Conservation (phyloP, 1,140 invertebrate species). For the Tetragnatha versicolor region DNA sequence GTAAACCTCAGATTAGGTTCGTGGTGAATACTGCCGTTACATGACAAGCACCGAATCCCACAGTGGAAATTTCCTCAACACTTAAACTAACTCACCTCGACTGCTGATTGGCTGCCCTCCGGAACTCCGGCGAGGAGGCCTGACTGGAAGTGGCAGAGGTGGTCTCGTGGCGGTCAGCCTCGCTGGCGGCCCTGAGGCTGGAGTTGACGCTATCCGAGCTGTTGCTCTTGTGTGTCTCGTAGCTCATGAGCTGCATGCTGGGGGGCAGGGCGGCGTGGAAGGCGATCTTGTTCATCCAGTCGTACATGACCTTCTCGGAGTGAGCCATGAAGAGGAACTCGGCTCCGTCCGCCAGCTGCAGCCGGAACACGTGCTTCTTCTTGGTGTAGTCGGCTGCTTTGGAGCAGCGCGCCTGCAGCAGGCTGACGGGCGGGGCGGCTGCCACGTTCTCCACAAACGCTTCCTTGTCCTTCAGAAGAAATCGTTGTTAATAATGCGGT, state of each 20-base stretch:
- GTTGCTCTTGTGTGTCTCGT: constrained; percentile 62
- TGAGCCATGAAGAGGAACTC: constrained; percentile 89
- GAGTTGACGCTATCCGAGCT: constrained; percentile 48
- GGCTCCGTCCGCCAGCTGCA: constrained; percentile 87
- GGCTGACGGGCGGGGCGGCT: constrained; percentile 87
- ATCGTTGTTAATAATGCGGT: too few relatives aligned
- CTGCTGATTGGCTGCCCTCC: constrained; percentile 3
- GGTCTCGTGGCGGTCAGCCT: constrained; percentile 26
- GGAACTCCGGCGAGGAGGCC: constrained; percentile 49
- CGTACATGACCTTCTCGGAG: constrained; percentile 78
- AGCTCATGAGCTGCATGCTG: constrained; percentile 84
- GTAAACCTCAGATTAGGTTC: too few relatives aligned
- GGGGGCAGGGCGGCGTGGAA: constrained; percentile 93
- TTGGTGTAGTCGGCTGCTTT: constrained; percentile 93
- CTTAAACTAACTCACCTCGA: too few relatives aligned
- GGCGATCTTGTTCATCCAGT: constrained; percentile 93
- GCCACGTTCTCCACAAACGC: constrained; percentile 86
- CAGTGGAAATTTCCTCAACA: too few relatives aligned
- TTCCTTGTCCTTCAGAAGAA: constrained; percentile 86
- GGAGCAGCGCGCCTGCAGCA: constrained; percentile 84
- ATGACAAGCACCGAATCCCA: too few relatives aligned
- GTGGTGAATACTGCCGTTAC: too few relatives aligned
- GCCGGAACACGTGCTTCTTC: constrained; percentile 89
- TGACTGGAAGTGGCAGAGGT: constrained; percentile 47
- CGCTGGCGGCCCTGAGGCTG: constrained; percentile 37